Conservation (phyloP, 2,888 invertebrate genomes). For the Drosophila borborema region DNA sequence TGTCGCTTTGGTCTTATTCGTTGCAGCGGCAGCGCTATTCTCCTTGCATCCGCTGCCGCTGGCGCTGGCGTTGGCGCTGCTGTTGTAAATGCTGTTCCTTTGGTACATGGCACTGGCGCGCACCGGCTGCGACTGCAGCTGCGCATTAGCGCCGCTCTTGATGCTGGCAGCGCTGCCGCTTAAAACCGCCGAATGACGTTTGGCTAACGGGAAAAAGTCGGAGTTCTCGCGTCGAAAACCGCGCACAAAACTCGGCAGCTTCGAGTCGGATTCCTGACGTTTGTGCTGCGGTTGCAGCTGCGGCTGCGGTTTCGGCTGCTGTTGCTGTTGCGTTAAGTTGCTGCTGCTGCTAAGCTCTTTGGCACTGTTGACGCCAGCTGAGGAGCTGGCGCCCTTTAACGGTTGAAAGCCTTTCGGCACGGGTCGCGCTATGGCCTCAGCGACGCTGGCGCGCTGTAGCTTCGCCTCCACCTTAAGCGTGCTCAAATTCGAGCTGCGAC, state of each 20-base stretch:
- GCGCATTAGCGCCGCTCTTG: slow-evolving; percentile 70
- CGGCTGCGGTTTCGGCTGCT: slow-evolving; percentile 10
- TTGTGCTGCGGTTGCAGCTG: slow-evolving; percentile 86
- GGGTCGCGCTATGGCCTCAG: slow-evolving; percentile 78
- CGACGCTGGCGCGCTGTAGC: slow-evolving; percentile 81
- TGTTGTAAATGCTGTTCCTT: slow-evolving; percentile 87
- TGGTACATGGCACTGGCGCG: slow-evolving; percentile 90
- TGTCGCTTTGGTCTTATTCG: slow-evolving; percentile 40
- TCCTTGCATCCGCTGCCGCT: slow-evolving; percentile 37
- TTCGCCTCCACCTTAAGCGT: slow-evolving; percentile 83
- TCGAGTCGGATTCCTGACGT: slow-evolving; percentile 90
- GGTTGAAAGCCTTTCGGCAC: slow-evolving; percentile 80
- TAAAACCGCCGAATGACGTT: slow-evolving; percentile 91
- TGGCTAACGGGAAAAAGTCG: slow-evolving; percentile 91
- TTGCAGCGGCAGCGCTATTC: slow-evolving; percentile 20
- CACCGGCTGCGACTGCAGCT: slow-evolving; percentile 84
- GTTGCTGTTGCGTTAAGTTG: slow-evolving; percentile 32
- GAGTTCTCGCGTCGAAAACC: slow-evolving; percentile 94
- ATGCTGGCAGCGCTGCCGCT: slow-evolving; percentile 74
- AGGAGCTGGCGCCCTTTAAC: slow-evolving; percentile 51
- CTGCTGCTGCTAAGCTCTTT: slow-evolving; percentile 63
- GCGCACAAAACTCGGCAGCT: slow-evolving; percentile 90
- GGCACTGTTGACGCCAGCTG: slow-evolving; percentile 62
- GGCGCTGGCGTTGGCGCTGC: slow-evolving; percentile 87
- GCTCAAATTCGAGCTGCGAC: slow-evolving; percentile 84